Percentiles rank a stretch among this genome's conserved stretches.
Conservation (phyloP, 2,888 invertebrate genomes). For the Arrhopalites spinosus region DNA sequence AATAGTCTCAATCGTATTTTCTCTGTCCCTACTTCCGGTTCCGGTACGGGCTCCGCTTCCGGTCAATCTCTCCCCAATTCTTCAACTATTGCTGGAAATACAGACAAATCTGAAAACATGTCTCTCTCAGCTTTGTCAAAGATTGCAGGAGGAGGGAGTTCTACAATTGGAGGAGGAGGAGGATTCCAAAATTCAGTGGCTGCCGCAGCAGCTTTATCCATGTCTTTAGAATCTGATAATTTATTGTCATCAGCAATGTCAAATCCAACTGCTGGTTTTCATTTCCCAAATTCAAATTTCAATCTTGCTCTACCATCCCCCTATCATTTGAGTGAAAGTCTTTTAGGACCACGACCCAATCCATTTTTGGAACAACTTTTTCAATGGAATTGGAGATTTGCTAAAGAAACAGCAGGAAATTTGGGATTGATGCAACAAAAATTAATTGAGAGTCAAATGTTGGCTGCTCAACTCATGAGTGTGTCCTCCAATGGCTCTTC, state of each 20-base stretch:
- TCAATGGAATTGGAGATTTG: constrained; percentile 53
- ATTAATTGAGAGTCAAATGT: constrained; percentile 50
- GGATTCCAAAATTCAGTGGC: background rate
- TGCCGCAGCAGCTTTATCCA: background rate
- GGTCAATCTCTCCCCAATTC: background rate
- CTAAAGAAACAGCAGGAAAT: constrained; percentile 50
- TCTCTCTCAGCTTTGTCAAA: background rate
- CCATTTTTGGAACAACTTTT: constrained; percentile 51
- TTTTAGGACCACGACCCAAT: constrained; percentile 36
- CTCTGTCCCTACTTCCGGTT: background rate
- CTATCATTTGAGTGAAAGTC: background rate
- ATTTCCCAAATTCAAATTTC: background rate
- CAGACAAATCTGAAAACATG: background rate
- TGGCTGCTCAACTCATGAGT: constrained; percentile 52
- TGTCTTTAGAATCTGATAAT: background rate
- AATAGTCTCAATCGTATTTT: constrained; percentile 5
- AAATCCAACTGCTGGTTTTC: background rate
- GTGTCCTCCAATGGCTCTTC: constrained; percentile 29
- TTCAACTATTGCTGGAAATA: background rate
- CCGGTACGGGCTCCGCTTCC: background rate
- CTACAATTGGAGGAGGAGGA: too few species aligned
- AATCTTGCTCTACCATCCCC: background rate
- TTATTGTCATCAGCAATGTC: constrained; percentile 10
- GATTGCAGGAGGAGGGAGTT: background rate
- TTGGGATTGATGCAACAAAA: constrained; percentile 51